A percentile compares a stretch with the other conserved stretches of the same genome.
Evolutionary conservation across 2,113 vertebrate genomes (phyloP).

Genomic region (Numenius arquata): DNA sequence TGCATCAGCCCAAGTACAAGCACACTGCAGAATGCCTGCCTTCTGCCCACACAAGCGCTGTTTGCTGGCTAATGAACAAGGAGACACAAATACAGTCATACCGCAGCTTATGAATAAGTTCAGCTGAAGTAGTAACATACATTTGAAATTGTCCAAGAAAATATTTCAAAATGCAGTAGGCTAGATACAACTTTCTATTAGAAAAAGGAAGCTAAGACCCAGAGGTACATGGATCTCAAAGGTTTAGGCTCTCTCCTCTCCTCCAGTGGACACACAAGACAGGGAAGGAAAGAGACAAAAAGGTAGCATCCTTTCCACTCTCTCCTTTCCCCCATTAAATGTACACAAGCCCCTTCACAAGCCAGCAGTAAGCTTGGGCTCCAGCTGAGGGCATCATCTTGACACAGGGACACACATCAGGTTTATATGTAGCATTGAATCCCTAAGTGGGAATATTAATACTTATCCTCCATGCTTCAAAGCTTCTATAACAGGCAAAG

Average conservation of each 20-base stretch:
- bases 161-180: neutral
- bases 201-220: neutral
- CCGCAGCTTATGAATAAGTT: neutral
- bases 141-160: neutral
- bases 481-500: neutral
- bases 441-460: neutral
- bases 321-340: neutral
- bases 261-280: neutral
- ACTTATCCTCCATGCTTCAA: neutral
- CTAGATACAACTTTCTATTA: neutral
- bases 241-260: neutral
- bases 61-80: neutral
- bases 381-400: constrained; percentile 15
- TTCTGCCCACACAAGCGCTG: neutral
- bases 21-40: neutral
- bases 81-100: neutral
- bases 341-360: neutral
- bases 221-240: neutral
- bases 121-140: neutral
- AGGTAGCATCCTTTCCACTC: neutral
- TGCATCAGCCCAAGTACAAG: neutral
- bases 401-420: neutral
- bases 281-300: neutral
- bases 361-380: neutral
- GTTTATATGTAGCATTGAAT: neutral